Evolutionary conservation across 2,113 vertebrate genomes (phyloP), one percentile per base, ranked within the genome.

Genomic region (Nothocercus julius): DNA sequence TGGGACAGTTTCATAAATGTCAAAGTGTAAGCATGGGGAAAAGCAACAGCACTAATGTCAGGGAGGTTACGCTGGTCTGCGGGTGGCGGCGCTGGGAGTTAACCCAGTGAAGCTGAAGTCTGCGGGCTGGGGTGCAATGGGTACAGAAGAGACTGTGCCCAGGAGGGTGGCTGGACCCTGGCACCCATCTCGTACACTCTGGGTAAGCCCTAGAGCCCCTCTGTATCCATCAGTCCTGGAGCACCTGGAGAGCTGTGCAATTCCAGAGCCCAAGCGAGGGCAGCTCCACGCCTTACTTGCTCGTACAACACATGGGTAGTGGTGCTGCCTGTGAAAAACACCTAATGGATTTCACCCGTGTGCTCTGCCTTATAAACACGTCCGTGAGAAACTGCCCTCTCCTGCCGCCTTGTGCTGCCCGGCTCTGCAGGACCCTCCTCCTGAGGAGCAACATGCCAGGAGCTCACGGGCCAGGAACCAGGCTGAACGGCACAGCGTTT

Each of bases 391-490:
- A 18, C 68, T 7, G 24, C 13, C 22, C 17, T 34, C 22, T 27
- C n/a, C 21, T 47, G 32, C 45, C 9, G 14, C 16, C 42, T 47
- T 9, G 8, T 17, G 17, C n/a, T 36, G 68, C 45, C 49, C 32
- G 32, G 7, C 67, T 49, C 67, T 4, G 2, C 32, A 18, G 67
- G 14, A 13, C 53, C 8, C 27, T 28, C 13, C 53, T 28, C 54
- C 54, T 0, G 0, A 67, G 36, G 17, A 59, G n/a, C 17, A 9
- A 58, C 54, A 58, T 5, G 16, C 45, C 25, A 8, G 45, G 40
- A 68, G 20, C 40, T 36, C 7, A 1, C 5, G 1, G 32, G 20
- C 0, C 0, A 45, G 14, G 30, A 67, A 12, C 19, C 21, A 7
- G 13, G 25, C 64, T 18, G 22, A 25, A 5, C 20, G 28, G 5